These are phyloP conservation scores for Busseola fusca DNA, from an alignment of 2,888 invertebrate species.

Conservation along the genomic window DNA sequence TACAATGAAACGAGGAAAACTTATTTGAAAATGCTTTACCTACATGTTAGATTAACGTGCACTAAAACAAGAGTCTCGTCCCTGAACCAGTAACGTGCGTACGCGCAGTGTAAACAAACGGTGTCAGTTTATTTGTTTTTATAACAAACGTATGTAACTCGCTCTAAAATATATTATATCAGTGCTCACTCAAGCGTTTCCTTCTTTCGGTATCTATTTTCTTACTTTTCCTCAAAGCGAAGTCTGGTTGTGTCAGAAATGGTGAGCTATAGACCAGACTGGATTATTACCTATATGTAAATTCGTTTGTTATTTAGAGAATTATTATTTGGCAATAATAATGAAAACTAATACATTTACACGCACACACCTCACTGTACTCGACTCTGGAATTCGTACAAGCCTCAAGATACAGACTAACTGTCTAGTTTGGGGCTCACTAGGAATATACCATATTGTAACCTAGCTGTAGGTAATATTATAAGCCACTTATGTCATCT, in stretches of 20 bases:
- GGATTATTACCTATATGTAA: no score
- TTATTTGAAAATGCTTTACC: neutral
- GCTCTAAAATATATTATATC: slow-evolving; percentile 24
- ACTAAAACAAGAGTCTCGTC: slow-evolving; percentile 31
- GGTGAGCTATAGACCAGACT: no score
- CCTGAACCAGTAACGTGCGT: slow-evolving; percentile 48
- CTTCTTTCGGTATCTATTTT: slow-evolving; percentile 11
- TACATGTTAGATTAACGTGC: slow-evolving; percentile 5
- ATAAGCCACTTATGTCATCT: no score
- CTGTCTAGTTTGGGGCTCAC: no score
- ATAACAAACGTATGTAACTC: slow-evolving; percentile 26
- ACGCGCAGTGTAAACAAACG: slow-evolving; percentile 48
- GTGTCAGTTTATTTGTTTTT: slow-evolving; percentile 39
- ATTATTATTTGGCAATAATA: no score
- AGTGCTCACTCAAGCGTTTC: slow-evolving; percentile 31
- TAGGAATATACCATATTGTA: no score
- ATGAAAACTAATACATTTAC: no score
- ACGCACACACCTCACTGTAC: no score
- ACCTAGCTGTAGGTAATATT: no score
- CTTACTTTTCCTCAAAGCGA: slow-evolving; percentile 14
- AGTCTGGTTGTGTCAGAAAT: neutral
- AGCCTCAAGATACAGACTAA: no score
- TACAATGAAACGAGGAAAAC: slow-evolving; percentile 4
- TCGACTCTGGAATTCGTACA: no score
- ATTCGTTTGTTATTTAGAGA: no score